Conservation (phyloP, 2,888 invertebrate species). For the Gibbula magus region DNA sequence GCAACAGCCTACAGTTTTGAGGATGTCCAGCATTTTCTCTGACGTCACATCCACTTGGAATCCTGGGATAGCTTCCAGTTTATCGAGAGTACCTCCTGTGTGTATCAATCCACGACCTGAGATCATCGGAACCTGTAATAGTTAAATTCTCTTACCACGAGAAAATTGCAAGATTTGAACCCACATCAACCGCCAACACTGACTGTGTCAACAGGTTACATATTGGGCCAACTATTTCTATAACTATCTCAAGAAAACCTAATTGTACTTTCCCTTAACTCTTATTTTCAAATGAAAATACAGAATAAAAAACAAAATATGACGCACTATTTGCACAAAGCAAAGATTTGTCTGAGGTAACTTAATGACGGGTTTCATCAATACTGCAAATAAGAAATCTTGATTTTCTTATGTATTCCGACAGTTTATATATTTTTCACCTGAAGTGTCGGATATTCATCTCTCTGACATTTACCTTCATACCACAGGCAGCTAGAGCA, state of each 20-base stretch:
- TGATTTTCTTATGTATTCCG: neutral
- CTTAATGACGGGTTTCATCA: too few relatives aligned
- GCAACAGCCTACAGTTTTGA: slow-evolving; percentile 77
- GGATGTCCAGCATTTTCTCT: slow-evolving; percentile 70
- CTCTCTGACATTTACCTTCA: slow-evolving; percentile 70
- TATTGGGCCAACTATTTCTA: too few relatives aligned
- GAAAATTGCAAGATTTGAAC: too few relatives aligned
- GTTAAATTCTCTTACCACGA: too few relatives aligned
- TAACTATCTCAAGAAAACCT: neutral
- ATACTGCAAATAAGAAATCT: neutral
- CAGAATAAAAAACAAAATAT: too few relatives aligned
- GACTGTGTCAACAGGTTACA: too few relatives aligned
- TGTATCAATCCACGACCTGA: slow-evolving; percentile 78
- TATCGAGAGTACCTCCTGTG: slow-evolving; percentile 80
- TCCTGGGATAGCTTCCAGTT: slow-evolving; percentile 79
- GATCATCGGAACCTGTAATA: slow-evolving; percentile 79
- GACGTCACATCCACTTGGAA: slow-evolving; percentile 72
- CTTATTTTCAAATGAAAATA: too few relatives aligned
- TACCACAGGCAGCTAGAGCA: slow-evolving; percentile 78
- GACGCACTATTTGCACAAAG: too few relatives aligned
- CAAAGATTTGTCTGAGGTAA: too few relatives aligned
- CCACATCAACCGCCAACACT: neutral
- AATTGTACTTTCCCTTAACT: too few relatives aligned
- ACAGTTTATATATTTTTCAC: neutral
- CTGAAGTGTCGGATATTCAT: neutral